Evolutionary conservation across 2,888 invertebrate species (phyloP), one percentile per base, ranked within the genome.

Genomic region (Toxonevra muliebris): DNA sequence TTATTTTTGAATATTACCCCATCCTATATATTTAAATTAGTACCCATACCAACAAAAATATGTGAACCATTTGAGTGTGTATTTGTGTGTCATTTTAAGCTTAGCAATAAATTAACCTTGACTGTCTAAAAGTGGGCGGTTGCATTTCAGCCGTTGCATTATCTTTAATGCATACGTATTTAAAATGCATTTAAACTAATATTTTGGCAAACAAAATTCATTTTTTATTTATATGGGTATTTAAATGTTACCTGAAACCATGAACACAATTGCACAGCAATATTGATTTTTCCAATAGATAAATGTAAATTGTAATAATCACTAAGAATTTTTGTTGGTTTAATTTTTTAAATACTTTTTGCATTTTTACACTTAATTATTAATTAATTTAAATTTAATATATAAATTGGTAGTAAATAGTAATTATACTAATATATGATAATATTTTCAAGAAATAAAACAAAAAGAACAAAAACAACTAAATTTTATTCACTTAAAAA

Each of bases 191-290:
- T n/a, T n/a, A n/a, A n/a, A n/a, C n/a, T n/a, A n/a, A n/a, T n/a
- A n/a, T n/a, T n/a, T n/a, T n/a, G n/a, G n/a, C n/a, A n/a, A n/a
- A n/a, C n/a, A n/a, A n/a, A n/a, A n/a, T n/a, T n/a, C 7, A 30
- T 30, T 30, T 30, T 30, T 30, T 30, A 7, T 30, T 30, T 30
- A 4, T 30, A 7, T 30, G 3, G 30, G 30, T 30, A 30, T 30
- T 30, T 30, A 30, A 30, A 30, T 30, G 57, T 66, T 79, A 82
- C 81, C 81, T 82, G 75, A 78, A 82, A 73, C 81, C 82, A 75
- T 82, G 82, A 82, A 82, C 78, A 80, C 81, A 82, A 77, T 80
- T 75, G 75, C 82, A 82, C 73, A 72, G 76, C 75, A 79, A 76
- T 76, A 82, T 82, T 79, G 82, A 81, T 80, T 80, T 82, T 78